phyloP scores from a whole-genome alignment of 23 tunicate genomes.

The Halocynthia roretzi region DNA sequence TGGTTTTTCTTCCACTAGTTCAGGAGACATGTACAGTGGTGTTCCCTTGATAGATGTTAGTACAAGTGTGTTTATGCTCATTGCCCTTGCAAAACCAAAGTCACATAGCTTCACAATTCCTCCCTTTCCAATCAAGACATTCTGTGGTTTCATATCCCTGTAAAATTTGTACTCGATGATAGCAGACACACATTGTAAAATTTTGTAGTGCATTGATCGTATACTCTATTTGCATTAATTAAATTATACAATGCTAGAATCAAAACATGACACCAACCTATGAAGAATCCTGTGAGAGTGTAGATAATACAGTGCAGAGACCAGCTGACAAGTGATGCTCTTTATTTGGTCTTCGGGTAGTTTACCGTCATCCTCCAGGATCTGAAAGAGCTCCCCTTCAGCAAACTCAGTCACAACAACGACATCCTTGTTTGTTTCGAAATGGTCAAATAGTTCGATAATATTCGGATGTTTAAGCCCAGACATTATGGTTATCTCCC shows the following conservation, averaged over 20 bases:
- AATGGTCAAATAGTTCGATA: conserved; percentile 70
- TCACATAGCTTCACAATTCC: conserved; percentile 87
- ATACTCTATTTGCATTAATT: no score
- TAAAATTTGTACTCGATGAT: neutral
- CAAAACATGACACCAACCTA: conserved; percentile 13
- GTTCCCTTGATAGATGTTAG: conserved; percentile 91
- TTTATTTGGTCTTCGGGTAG: conserved; percentile 64
- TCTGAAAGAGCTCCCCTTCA: conserved; percentile 90
- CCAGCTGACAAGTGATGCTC: conserved; percentile 70
- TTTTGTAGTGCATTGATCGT: no score
- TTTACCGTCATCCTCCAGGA: conserved; percentile 94
- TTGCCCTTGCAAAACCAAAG: conserved; percentile 92
- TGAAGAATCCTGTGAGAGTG: conserved; percentile 87
- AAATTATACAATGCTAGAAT: neutral
- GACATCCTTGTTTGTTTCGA: conserved; percentile 92
- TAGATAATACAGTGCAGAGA: conserved; percentile 79
- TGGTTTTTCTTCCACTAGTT: conserved; percentile 88
- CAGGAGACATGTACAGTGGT: conserved; percentile 93
- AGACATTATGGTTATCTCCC: conserved; percentile 85
- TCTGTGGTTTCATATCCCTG: conserved; percentile 96
- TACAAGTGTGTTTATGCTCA: conserved; percentile 85
- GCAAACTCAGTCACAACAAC: conserved; percentile 93
- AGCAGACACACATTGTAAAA: no score
- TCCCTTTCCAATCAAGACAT: conserved; percentile 86
- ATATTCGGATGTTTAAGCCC: conserved; percentile 75